Percentiles rank a stretch among this genome's conserved stretches.
phyloP scores from a whole-genome alignment of 1,140 invertebrate genomes.

The Pseudomyrmex dendroicus region DNA sequence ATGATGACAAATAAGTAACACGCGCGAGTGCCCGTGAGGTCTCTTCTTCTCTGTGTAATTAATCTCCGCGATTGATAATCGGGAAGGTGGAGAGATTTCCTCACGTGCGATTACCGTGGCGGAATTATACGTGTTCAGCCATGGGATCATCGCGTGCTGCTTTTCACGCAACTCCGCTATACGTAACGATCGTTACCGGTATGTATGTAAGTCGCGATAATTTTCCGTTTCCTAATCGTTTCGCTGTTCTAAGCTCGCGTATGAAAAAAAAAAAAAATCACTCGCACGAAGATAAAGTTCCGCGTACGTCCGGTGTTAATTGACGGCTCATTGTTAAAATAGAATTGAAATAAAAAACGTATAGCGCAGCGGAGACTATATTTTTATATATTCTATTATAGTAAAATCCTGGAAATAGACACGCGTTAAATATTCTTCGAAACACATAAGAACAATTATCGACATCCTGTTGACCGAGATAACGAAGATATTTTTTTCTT shows the following conservation, averaged over 20 bases:
- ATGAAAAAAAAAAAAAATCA: no score
- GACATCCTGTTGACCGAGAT: conserved; percentile 5
- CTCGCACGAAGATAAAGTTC: conserved; percentile 28
- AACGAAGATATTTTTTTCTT: background rate
- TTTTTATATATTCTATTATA: background rate
- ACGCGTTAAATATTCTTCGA: no score
- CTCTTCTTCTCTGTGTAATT: conserved; percentile 28
- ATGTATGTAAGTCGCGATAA: background rate
- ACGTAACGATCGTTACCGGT: conserved; percentile 44
- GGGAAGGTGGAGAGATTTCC: conserved; percentile 34
- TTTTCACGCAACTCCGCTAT: conserved; percentile 33
- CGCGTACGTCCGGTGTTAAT: conserved; percentile 10
- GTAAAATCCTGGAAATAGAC: background rate
- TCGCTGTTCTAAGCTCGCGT: background rate
- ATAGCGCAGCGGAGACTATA: background rate
- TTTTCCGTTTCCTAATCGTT: conserved; percentile 32
- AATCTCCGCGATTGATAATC: conserved; percentile 49
- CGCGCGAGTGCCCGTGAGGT: background rate
- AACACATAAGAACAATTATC: background rate
- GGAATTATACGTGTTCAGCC: conserved; percentile 40
- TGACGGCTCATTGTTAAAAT: no score
- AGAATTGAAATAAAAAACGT: no score
- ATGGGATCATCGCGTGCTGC: conserved; percentile 50
- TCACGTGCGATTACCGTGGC: conserved; percentile 38
- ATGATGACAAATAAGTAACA: conserved; percentile 10